These are phyloP conservation scores for Charina bottae DNA, from an alignment of 2,113 vertebrate genomes.

Conservation along the genomic window DNA sequence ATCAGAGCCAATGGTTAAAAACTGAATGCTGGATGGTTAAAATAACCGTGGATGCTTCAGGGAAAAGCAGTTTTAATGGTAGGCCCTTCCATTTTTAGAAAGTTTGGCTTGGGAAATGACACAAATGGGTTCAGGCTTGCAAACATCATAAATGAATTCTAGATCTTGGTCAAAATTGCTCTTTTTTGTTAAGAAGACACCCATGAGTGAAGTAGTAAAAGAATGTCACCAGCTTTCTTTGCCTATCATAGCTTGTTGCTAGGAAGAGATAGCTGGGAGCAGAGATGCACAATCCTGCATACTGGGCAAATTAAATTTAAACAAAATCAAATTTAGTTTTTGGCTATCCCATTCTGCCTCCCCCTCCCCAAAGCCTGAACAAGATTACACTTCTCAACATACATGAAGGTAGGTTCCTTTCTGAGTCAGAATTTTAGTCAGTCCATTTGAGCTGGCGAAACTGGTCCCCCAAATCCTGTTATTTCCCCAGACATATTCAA, in stretches of 20 bases:
- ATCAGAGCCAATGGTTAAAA: conserved; percentile 21
- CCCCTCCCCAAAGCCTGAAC: not conserved
- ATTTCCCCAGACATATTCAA: not conserved
- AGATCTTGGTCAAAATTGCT: not conserved
- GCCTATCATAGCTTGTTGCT: not conserved
- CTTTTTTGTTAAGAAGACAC: not conserved
- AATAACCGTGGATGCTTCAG: not conserved
- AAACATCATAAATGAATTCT: not conserved
- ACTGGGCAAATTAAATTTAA: not conserved
- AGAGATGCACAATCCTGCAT: not conserved
- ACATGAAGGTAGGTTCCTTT: not conserved
- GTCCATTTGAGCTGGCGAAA: not conserved
- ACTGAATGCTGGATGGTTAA: not conserved
- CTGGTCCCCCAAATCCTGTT: not conserved
- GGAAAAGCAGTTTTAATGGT: not conserved
- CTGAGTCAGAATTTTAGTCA: not conserved
- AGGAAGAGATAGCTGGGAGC: not conserved
- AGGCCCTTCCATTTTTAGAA: not conserved
- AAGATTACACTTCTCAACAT: not conserved
- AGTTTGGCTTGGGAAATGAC: conserved; percentile 10
- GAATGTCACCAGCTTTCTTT: not conserved
- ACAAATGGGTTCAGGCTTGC: not conserved
- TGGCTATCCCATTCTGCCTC: not conserved
- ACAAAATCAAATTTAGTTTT: not conserved
- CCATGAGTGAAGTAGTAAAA: not conserved